phyloP scores from a whole-genome alignment of 2,113 vertebrate genomes.

The Xiphophorus couchianus region DNA sequence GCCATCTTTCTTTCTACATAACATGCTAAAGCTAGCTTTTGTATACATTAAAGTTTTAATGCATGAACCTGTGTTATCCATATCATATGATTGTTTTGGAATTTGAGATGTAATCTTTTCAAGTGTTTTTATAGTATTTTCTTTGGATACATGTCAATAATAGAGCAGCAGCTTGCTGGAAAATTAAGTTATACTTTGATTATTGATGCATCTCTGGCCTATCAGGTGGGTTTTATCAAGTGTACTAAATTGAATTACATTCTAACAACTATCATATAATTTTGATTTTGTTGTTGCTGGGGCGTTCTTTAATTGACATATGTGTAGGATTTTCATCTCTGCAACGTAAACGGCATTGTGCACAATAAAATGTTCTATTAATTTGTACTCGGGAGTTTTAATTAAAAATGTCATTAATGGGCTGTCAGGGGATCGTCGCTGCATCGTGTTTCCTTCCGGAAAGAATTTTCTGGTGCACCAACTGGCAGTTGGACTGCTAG shows the following conservation, averaged over 20 bases:
- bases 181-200: background rate
- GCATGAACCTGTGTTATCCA: background rate
- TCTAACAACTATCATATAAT: too few species aligned
- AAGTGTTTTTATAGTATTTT: background rate
- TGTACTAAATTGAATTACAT: background rate
- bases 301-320: too few species aligned
- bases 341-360: too few species aligned
- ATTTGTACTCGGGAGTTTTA: too few species aligned
- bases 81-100: conserved; percentile 33
- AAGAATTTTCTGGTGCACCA: background rate
- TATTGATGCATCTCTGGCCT: background rate
- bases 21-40: background rate
- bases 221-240: background rate
- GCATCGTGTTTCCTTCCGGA: background rate
- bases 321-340: too few species aligned
- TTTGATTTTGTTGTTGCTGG: background rate
- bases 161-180: background rate
- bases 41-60: background rate
- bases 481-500: too few species aligned
- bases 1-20: background rate
- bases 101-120: background rate
- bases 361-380: too few species aligned
- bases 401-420: too few species aligned
- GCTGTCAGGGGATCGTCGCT: background rate
- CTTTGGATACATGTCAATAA: background rate